Conservation (phyloP, 2,797 vertebrate species). For the Luscinia luscinia region DNA sequence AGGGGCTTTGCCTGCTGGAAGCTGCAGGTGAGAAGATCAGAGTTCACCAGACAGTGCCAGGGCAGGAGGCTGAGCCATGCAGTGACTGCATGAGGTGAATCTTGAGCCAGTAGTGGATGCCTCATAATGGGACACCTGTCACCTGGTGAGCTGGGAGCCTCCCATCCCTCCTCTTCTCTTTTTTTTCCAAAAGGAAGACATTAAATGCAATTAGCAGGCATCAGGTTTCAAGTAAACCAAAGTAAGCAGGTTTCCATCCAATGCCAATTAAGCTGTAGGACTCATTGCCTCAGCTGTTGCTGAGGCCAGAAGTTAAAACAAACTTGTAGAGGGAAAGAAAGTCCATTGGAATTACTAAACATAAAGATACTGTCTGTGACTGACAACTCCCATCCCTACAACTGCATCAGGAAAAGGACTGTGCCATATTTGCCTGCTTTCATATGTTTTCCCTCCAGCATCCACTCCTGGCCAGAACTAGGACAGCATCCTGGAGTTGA, state of each 20-base stretch:
- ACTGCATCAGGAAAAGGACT: background rate
- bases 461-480: background rate
- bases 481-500: background rate
- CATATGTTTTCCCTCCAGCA: background rate
- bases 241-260: background rate
- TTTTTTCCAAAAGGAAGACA: background rate
- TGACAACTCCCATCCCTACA: background rate
- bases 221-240: background rate
- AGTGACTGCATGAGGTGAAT: background rate
- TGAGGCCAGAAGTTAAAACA: background rate
- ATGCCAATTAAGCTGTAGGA: background rate
- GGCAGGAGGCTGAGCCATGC: background rate
- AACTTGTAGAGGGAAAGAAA: background rate
- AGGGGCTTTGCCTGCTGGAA: background rate
- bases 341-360: background rate
- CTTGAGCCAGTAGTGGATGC: fast-evolving
- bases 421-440: background rate
- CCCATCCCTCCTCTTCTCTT: background rate
- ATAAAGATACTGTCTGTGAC: background rate
- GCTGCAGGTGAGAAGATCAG: background rate
- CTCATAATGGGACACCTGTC: fast-evolving
- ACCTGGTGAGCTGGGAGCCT: background rate
- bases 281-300: background rate
- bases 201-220: background rate
- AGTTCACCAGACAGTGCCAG: background rate